Conservation (phyloP, 1,140 invertebrate species). For the Penaeus chinensis region DNA sequence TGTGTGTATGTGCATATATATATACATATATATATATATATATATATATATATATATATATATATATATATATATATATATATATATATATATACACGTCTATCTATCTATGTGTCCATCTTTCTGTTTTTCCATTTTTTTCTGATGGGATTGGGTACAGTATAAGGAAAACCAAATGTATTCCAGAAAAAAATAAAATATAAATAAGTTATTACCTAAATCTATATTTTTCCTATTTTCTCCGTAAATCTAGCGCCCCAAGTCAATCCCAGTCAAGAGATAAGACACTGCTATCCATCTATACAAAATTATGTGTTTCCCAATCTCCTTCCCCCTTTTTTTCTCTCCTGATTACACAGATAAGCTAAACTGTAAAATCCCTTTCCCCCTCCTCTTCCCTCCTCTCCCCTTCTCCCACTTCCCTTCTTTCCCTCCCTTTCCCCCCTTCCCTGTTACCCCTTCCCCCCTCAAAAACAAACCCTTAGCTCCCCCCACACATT, state of each 20-base stretch:
- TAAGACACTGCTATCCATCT: neutral
- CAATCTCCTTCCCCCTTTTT: neutral
- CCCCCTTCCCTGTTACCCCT: neutral
- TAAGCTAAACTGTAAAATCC: neutral
- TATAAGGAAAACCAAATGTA: neutral
- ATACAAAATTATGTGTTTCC: neutral
- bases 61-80: constrained; percentile 21
- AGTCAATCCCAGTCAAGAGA: neutral
- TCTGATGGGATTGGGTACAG: neutral
- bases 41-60: constrained; percentile 23
- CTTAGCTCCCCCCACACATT: too few species aligned
- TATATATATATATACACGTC: constrained; percentile 7
- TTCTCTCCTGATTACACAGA: too few species aligned
- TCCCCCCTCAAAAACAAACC: neutral
- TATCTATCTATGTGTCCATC: constrained; percentile 14
- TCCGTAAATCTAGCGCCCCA: neutral
- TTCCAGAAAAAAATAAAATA: too few species aligned
- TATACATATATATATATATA: constrained; percentile 12
- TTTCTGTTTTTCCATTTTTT: neutral
- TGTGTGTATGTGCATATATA: too few species aligned
- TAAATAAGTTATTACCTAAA: neutral
- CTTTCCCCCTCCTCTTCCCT: neutral
- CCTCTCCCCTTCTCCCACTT: neutral
- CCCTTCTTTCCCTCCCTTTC: constrained; percentile 1
- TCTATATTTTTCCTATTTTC: neutral